Base-by-base conservation (phyloP, 2,797 vertebrate genomes). In the Pangasius macronema region DNA sequence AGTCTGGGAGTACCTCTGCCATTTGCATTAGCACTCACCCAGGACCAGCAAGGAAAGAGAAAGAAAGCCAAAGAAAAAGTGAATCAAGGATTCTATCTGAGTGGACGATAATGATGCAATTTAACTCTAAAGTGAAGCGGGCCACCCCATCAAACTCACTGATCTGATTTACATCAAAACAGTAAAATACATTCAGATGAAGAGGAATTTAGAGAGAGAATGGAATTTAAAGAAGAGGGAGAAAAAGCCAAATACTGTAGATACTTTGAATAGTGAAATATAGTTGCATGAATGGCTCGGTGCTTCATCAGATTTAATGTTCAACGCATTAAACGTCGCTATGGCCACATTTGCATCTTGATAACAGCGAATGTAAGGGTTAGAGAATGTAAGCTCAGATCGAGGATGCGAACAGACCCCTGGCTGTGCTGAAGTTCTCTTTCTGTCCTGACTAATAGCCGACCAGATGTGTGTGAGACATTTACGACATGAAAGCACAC, bases 111-210 rank as follows among this genome's bases (percentile, higher is more conserved):
- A 91, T 91, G 93, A 93, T 89, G 91, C 88, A 87, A 91, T 95
- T 94, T 94, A 90, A 87, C 88, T 91, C 90, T 84, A 89, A 89
- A 94, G 93, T 93, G 92, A 93, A 68, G 79, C 86, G 81, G 87
- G 86, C 88, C 91, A 88, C 86, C 90, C 90, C 86, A 93, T 84
- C 86, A 87, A 65, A 86, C 91, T 90, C 90, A 91, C 90, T 86
- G 88, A 92, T 91, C 93, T 94, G 89, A 95, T 95, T 94, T 92
- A 92, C 93, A 91, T 88, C 91, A 91, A 93, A 93, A 89, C 91
- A 90, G 83, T 91, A 85, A 94, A 93, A 94, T 92, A 90, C 92
- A 93, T 94, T 95, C 93, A 95, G 94, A 95, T 92, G 92, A 94
- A 91, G 91, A 27, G 77, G 85, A 77, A 91, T 95, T 94, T 93